Base-by-base conservation (phyloP, 2,113 vertebrate genomes). In the Ctenodactylus gundi region DNA sequence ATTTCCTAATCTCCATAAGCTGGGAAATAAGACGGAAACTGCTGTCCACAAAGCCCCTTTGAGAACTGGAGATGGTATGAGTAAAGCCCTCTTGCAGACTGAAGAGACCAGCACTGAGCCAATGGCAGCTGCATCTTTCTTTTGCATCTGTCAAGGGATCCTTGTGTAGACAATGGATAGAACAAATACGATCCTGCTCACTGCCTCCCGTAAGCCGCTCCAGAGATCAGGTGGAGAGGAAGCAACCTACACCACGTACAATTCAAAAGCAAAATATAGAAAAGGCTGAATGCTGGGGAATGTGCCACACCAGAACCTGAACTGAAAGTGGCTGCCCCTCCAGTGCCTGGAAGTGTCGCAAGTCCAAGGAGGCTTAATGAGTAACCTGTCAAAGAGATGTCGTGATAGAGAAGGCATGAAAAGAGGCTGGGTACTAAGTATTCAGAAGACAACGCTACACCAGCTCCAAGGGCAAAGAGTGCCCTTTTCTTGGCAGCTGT, bases 321-420 rank as follows among this genome's bases (percentile, higher is more conserved):
- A 80, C 51, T 23, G 25, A 58, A 25, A 6, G 39, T 64, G 51
- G 29, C 44, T 91, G n/a, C 14, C 27, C n/a, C 58, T 85, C 49
- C 12, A n/a, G 20, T 89, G 11, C 77, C 60, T 44, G 58, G 72
- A 82, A 65, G 67, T 31, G 67, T 80, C 92, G 86, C 81, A 5
- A 39, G 90, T 91, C 94, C 72, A 93, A 92, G 10, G n/a, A 87
- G 85, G 97, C 95, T 98, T 98, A 98, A 98, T 98, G 94, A 98
- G 97, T 98, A 98, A 98, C 98, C 94, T 77, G 51, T 84, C 84
- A 82, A 93, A 94, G 78, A 82, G 36, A 87, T 95, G 97, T 82
- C 36, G 83, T 93, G 92, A 95, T 78, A 94, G 0, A 57, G 36
- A 95, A 96, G 94, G 94, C 68, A 75, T 97, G 95, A 96, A 97